Conservation (phyloP, 2,113 vertebrate species). For the Cyanoderma ruficeps region DNA sequence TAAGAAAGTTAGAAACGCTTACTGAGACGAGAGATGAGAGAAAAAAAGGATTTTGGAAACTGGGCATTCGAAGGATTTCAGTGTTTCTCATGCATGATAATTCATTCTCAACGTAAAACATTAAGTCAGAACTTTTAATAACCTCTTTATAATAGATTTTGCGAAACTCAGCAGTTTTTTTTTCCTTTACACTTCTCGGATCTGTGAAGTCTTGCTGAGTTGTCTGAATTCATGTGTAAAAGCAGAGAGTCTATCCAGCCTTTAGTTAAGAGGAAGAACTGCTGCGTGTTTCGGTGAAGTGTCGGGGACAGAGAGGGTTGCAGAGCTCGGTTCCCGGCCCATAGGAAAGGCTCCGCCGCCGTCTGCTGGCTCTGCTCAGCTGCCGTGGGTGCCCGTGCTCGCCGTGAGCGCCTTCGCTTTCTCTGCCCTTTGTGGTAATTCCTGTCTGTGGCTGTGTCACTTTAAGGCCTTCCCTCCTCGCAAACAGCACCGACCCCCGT, state of each 20-base stretch:
- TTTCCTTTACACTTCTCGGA: neutral
- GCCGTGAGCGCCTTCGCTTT: neutral
- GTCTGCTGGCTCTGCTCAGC: neutral
- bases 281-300: neutral
- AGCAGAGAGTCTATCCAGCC: neutral
- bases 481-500: neutral
- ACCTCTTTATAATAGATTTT: neutral
- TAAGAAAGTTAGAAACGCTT: neutral
- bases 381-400: neutral
- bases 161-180: neutral
- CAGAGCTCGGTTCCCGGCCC: neutral
- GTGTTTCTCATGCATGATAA: neutral
- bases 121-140: neutral
- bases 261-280: neutral
- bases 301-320: neutral
- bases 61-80: rapidly evolving
- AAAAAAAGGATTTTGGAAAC: neutral
- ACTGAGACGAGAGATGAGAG: neutral
- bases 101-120: neutral
- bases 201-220: neutral
- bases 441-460: neutral
- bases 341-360: neutral
- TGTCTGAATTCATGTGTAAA: neutral
- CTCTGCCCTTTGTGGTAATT: neutral
- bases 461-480: neutral